Conservation (phyloP, 2,113 vertebrate species). For the Microtus richardsoni region DNA sequence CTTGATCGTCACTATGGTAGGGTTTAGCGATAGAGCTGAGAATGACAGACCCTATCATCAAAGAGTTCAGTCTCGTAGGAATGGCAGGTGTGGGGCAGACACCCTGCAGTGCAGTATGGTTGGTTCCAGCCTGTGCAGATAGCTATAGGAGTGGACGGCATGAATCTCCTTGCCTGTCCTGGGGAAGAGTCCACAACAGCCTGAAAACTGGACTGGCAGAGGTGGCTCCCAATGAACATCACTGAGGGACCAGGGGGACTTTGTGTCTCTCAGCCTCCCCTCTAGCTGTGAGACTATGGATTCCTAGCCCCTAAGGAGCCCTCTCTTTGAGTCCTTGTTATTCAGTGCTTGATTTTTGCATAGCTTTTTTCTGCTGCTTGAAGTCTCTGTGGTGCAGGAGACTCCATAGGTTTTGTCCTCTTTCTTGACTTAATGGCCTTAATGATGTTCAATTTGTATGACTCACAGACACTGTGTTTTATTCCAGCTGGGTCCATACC, state of each 20-base stretch:
- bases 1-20: not conserved
- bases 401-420: not conserved
- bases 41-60: not conserved
- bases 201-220: not conserved
- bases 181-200: not conserved
- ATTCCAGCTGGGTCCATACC: constrained; percentile 20
- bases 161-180: not conserved
- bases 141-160: not conserved
- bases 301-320: not conserved
- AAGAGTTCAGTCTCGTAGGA: not conserved
- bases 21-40: not conserved
- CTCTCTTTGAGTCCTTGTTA: constrained; percentile 20
- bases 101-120: not conserved
- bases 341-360: not conserved
- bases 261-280: not conserved
- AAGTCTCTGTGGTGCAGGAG: not conserved
- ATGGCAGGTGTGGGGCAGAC: not conserved
- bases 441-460: constrained; percentile 20
- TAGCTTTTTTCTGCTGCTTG: not conserved
- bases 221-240: not conserved
- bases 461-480: constrained; percentile 4
- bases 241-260: not conserved
- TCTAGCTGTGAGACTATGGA: not conserved
- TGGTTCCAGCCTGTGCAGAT: not conserved
- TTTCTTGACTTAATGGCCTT: constrained; percentile 14